Base-by-base conservation (phyloP, 2,888 invertebrate species). In the Caenorhabditis doughertyi region DNA sequence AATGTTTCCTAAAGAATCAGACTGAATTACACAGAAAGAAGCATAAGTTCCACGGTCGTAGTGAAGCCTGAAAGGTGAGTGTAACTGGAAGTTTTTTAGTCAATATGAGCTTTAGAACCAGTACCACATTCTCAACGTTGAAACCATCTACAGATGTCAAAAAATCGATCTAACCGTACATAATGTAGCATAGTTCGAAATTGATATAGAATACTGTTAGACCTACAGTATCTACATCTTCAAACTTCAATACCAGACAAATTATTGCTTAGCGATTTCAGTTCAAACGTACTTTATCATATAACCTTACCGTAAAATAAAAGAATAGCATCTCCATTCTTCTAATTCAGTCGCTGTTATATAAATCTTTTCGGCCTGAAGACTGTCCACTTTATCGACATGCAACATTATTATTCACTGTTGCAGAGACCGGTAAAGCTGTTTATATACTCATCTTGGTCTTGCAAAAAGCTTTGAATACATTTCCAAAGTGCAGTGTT, bases 341-440 rank as follows among this genome's bases (percentile, higher is more conserved):
- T 58, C 53, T 23, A 85, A 60, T 5, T 42, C 71, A 13, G 21
- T 29, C 0, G 83, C 85, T 3, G 58, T 67, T 25, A 85, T 83
- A 64, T 79, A 72, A 21, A 85, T 72, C 49, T 67, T 53, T 56
- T 85, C 85, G 13, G 71, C 55, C 49, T 83, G 83, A 18, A 81
- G 42, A 32, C 83, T 83, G 55, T 85, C 85, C 29, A 70, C 70
- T 64, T 85, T 85, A 32, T 85, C 81, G n/a, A 85, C 65, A 21
- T 51, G 56, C 13, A 85, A 16, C 73, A 73, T 73, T 2, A 32
- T 44, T 55, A 29, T 35, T 11, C n/a, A 47, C 44, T 47, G 3
- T 5, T 39, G 18, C 1, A 18, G 27, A 18, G 18, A 51, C 13
- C 27, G 58, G 3, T 47, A 8, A 23, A 13, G 39, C 32, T 39